These are phyloP conservation scores for Paedocypris sp. DNA, from an alignment of 2,113 vertebrate genomes.

Conservation along the genomic window DNA sequence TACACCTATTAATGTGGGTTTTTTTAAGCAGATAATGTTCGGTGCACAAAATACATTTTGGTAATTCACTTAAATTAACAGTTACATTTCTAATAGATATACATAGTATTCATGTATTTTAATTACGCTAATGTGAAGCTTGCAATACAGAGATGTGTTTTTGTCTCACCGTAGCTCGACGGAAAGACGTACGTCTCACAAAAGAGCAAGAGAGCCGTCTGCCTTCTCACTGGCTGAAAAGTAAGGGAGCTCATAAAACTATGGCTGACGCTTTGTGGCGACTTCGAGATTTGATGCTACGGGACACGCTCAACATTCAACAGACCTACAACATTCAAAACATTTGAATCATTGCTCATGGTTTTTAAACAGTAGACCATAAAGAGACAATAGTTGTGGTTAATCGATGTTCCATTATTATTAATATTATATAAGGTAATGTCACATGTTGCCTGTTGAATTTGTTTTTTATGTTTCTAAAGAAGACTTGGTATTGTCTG, in stretches of 20 bases:
- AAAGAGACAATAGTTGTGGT: no score
- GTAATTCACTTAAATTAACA: no score
- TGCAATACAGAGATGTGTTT: no score
- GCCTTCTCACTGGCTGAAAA: constrained; percentile 93
- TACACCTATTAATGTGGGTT: no score
- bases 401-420: no score
- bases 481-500: constrained; percentile 45
- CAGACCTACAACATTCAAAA: constrained; percentile 84
- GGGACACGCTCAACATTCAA: constrained; percentile 88
- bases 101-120: no score
- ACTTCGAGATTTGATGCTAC: constrained; percentile 91
- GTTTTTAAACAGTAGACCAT: constrained; percentile 46
- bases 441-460: constrained; percentile 32
- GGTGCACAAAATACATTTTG: no score
- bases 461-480: constrained; percentile 42
- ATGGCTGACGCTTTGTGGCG: constrained; percentile 97
- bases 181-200: constrained; percentile 84
- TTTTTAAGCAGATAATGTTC: no score
- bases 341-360: constrained; percentile 52
- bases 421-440: no score
- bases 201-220: constrained; percentile 95
- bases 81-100: no score
- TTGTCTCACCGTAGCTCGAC: constrained; percentile 61
- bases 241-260: constrained; percentile 93
- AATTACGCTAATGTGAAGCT: no score